Conservation (phyloP, 2,888 invertebrate genomes). For the Biston stratarius region DNA sequence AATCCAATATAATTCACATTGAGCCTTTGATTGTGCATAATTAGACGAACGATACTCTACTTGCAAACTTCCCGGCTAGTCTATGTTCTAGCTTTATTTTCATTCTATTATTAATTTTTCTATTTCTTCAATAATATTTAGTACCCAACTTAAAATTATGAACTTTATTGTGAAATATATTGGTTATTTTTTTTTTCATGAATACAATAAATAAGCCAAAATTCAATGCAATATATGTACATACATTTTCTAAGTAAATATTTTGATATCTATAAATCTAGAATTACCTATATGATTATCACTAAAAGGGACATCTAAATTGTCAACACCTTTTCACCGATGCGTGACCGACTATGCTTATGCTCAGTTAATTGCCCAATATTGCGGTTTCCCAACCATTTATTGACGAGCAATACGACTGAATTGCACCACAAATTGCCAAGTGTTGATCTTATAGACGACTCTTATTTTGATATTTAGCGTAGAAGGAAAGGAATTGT, state of each 20-base stretch:
- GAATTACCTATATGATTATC: too few relatives aligned
- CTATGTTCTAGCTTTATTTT: too few relatives aligned
- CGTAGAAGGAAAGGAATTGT: conserved; percentile 30
- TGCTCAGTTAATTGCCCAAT: not conserved
- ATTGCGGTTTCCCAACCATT: not conserved
- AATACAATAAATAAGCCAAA: not conserved
- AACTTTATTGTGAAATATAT: not conserved
- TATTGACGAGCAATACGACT: not conserved
- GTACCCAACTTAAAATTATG: too few relatives aligned
- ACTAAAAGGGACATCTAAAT: not conserved
- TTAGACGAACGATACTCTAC: too few relatives aligned
- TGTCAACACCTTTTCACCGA: not conserved
- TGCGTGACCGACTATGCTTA: not conserved
- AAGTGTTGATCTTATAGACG: not conserved
- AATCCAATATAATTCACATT: conserved; percentile 10
- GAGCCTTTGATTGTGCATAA: not conserved
- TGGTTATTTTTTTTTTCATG: conserved; percentile 1
- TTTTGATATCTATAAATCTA: conserved; percentile 1
- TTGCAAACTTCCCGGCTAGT: too few relatives aligned
- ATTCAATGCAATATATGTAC: not conserved
- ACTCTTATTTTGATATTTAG: conserved; percentile 15
- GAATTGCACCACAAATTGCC: not conserved
- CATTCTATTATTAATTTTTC: not conserved
- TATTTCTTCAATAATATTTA: not conserved
- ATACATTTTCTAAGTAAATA: conserved; percentile 3